Percentiles rank a stretch among this genome's conserved stretches.
phyloP scores from a whole-genome alignment of 2,113 vertebrate species.

The cat (Felis catus) region DNA sequence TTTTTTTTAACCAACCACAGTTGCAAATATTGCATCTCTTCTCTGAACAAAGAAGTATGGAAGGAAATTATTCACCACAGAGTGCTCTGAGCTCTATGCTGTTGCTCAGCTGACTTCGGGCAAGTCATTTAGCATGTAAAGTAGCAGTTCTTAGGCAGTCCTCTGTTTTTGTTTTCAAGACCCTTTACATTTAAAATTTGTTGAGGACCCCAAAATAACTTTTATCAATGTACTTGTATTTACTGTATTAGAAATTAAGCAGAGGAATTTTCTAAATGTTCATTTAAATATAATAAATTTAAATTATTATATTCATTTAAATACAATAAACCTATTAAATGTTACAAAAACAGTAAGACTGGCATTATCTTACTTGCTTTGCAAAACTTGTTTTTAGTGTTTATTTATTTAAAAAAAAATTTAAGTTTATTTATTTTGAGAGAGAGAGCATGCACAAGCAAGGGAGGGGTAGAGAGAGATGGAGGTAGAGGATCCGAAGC shows the following conservation, averaged over 20 bases:
- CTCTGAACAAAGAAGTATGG: background rate
- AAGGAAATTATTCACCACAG: background rate
- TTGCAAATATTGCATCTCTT: background rate
- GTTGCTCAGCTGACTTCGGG: background rate
- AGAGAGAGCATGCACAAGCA: no score
- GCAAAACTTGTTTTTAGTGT: background rate
- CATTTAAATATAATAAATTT: background rate
- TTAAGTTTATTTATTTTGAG: no score
- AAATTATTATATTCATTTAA: background rate
- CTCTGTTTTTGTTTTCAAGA: background rate
- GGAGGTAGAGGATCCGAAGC: no score
- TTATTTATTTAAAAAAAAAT: no score
- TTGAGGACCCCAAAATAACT: background rate
- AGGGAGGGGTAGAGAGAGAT: no score
- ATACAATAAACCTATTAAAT: background rate
- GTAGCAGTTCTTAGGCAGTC: background rate
- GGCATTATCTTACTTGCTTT: background rate
- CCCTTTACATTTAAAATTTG: background rate
- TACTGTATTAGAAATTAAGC: background rate
- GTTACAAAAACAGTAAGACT: background rate
- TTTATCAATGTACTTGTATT: background rate
- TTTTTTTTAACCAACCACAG: background rate
- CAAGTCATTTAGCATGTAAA: background rate
- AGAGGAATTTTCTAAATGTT: background rate
- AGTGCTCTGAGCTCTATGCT: background rate